These are phyloP conservation scores for Canis aureus DNA, from an alignment of 2,113 vertebrate species.

Conservation along the genomic window DNA sequence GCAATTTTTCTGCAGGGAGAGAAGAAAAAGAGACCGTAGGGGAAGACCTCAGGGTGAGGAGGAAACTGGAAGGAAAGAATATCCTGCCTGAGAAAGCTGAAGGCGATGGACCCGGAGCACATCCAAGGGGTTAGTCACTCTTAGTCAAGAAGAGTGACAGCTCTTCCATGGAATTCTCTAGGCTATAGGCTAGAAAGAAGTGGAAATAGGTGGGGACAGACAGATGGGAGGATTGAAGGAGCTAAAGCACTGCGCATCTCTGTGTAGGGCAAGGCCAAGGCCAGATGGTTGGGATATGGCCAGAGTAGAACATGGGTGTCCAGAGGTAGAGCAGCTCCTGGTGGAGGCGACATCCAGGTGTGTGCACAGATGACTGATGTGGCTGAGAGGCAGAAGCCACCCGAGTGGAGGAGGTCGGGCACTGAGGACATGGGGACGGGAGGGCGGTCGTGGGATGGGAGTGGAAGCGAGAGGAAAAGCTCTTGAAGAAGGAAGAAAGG, in stretches of 20 bases:
- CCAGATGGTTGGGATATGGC: too few species aligned
- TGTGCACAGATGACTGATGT: background rate
- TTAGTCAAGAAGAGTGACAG: background rate
- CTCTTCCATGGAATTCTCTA: background rate
- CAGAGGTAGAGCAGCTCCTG: background rate
- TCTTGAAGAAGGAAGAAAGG: background rate
- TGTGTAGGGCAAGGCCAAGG: background rate
- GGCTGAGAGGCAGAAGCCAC: background rate
- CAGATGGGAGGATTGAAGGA: background rate
- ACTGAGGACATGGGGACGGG: background rate
- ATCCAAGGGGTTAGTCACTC: background rate
- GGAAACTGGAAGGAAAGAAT: background rate
- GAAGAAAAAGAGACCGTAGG: background rate
- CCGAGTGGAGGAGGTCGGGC: background rate
- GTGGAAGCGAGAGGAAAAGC: background rate
- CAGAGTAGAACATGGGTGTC: background rate
- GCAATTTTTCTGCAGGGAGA: background rate
- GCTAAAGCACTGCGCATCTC: accelerated
- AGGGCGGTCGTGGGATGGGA: background rate
- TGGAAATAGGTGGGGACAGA: background rate
- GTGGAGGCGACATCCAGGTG: background rate
- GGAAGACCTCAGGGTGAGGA: background rate
- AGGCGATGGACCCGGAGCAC: background rate
- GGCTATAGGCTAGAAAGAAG: background rate
- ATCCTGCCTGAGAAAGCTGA: background rate